Evolutionary conservation across 2,797 vertebrate genomes (phyloP).

Genomic region (Macropodus opercularis): DNA sequence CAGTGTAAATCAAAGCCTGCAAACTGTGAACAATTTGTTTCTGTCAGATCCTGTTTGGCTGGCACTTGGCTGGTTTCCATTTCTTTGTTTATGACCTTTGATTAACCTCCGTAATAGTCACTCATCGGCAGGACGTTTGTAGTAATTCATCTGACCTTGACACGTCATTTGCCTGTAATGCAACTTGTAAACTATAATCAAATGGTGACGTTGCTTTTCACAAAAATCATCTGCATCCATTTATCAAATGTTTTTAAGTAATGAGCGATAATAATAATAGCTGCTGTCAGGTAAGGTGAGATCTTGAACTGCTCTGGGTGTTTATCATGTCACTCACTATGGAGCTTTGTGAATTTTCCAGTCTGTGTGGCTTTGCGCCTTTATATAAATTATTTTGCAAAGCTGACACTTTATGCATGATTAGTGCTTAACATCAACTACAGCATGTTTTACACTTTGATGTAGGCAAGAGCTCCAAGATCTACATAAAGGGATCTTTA

Average conservation of each 20-base stretch:
- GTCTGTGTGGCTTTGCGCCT: neutral
- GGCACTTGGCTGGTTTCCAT: neutral
- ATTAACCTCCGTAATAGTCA: too few relatives aligned
- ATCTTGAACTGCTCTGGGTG: neutral
- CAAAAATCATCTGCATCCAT: constrained; percentile 12
- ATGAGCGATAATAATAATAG: neutral
- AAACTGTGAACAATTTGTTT: neutral
- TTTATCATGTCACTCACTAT: neutral
- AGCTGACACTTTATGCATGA: neutral
- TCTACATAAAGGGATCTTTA: too few relatives aligned
- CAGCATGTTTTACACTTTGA: neutral
- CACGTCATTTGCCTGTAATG: constrained; percentile 13
- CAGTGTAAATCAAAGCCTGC: neutral
- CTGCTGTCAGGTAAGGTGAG: neutral
- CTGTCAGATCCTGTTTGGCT: neutral
- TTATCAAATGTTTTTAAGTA: neutral
- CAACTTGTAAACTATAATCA: neutral
- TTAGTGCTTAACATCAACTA: neutral
- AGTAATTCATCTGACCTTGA: neutral
- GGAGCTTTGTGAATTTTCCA: neutral
- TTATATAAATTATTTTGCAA: constrained; percentile 45
- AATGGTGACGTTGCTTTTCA: neutral
- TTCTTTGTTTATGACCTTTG: neutral
- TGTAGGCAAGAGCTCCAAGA: neutral
- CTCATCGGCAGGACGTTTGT: constrained; percentile 8